phyloP scores from a whole-genome alignment of 2,113 vertebrate species.

The Scolopax mira region DNA sequence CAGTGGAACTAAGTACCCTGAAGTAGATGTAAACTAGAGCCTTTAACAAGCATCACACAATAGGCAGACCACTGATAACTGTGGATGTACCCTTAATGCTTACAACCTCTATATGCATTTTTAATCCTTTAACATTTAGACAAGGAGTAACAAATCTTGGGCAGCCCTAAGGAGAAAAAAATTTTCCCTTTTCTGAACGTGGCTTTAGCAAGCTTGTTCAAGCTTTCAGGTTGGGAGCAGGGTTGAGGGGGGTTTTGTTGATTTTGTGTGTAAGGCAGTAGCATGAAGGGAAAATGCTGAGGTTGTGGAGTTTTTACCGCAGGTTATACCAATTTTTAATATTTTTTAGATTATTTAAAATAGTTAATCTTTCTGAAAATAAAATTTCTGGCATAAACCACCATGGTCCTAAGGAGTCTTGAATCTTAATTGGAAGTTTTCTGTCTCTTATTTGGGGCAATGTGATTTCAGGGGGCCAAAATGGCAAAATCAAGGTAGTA shows the following conservation, averaged over 20 bases:
- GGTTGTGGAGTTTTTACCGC: not conserved
- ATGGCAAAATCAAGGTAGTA: not conserved
- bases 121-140: not conserved
- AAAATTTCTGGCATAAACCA: not conserved
- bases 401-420: not conserved
- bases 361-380: not conserved
- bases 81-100: not conserved
- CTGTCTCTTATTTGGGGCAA: not conserved
- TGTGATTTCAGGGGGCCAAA: not conserved
- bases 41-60: not conserved
- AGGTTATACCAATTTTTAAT: not conserved
- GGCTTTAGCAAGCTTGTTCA: not conserved
- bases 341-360: not conserved
- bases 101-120: not conserved
- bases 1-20: not conserved
- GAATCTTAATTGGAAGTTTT: not conserved
- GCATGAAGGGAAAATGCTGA: not conserved
- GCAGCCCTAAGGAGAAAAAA: not conserved
- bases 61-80: not conserved
- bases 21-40: not conserved
- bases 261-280: not conserved
- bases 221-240: not conserved
- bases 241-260: fast-evolving
- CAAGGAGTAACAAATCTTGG: not conserved
- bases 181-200: not conserved